phyloP scores from a whole-genome alignment of 2,888 invertebrate genomes.

The Fragum fragum region DNA sequence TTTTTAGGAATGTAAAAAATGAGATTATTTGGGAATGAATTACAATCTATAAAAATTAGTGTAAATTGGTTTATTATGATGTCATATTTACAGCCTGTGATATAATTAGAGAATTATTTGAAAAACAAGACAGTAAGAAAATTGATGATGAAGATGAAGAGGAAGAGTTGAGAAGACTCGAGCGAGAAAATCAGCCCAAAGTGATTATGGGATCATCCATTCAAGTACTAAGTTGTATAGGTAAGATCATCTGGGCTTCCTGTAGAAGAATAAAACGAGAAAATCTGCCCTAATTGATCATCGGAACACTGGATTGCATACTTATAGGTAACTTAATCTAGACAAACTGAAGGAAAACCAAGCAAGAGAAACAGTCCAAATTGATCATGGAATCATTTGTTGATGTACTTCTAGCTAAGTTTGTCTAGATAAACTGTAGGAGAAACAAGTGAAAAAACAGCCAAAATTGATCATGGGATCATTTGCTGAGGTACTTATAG shows the following conservation, averaged over 20 bases:
- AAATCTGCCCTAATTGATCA: slow-evolving; percentile 40
- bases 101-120: slow-evolving; percentile 26
- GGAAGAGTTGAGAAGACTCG: background rate
- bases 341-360: background rate
- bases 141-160: slow-evolving; percentile 33
- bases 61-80: too few relatives aligned
- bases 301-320: background rate
- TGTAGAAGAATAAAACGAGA: slow-evolving; percentile 23
- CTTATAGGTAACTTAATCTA: slow-evolving; percentile 13
- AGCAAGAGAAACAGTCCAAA: slow-evolving; percentile 42
- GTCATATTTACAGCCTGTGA: slow-evolving; percentile 29
- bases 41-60: too few relatives aligned
- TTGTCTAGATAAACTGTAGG: background rate
- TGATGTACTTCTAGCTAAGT: slow-evolving; percentile 15
- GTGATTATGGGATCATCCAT: slow-evolving; percentile 19
- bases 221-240: slow-evolving; percentile 2
- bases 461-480: slow-evolving; percentile 33
- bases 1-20: too few relatives aligned
- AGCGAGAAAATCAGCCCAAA: slow-evolving; percentile 45
- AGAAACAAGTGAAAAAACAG: slow-evolving; percentile 34
- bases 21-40: too few relatives aligned
- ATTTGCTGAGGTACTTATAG: background rate
- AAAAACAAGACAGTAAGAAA: slow-evolving; percentile 1
- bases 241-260: background rate
- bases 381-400: slow-evolving; percentile 18